A percentile compares a stretch with the other conserved stretches of the same genome.
Conservation (phyloP, 2,113 vertebrate species). For the Lanius ludovicianus region DNA sequence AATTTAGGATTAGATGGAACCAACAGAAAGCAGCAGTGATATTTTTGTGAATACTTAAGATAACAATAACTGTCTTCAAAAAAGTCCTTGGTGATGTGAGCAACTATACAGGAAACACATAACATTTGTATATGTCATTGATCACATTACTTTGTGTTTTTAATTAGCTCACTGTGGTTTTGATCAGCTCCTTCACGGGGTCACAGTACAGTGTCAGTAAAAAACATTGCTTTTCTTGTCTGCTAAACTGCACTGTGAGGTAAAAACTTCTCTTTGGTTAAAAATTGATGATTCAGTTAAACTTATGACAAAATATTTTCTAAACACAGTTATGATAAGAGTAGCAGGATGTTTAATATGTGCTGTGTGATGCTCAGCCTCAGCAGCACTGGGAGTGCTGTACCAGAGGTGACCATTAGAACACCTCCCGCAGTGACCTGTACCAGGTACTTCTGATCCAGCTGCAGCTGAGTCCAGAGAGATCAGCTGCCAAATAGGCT, state of each 20-base stretch:
- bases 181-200: background rate
- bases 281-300: background rate
- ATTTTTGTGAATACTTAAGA: background rate
- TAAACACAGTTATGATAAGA: background rate
- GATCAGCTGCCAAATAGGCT: background rate
- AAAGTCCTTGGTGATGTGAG: background rate
- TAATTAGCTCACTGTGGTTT: background rate
- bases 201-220: background rate
- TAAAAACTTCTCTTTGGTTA: background rate
- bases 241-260: background rate
- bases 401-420: background rate
- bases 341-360: background rate
- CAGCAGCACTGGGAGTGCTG: background rate
- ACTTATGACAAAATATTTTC: background rate
- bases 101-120: background rate
- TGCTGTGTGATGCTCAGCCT: background rate
- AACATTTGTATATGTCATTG: background rate
- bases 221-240: background rate
- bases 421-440: fast-evolving
- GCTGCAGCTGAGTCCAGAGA: background rate
- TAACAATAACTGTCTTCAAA: background rate
- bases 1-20: background rate
- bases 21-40: background rate
- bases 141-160: background rate
- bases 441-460: background rate